Evolutionary conservation across 2,797 vertebrate species (phyloP).

Genomic region (Xyrichtys novacula): DNA sequence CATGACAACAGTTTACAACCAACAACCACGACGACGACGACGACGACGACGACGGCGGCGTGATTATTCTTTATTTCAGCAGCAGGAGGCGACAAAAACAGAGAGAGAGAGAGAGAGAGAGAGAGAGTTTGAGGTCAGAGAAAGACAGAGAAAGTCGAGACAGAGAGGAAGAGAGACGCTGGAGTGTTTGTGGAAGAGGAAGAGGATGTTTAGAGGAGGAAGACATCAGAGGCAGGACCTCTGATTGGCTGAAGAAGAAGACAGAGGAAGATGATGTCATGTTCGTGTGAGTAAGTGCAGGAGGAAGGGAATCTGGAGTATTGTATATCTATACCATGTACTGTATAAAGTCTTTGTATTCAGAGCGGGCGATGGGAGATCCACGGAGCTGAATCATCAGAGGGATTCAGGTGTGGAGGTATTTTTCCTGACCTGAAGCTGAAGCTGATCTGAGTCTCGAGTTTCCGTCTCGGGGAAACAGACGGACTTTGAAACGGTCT

Average conservation of each 20-base stretch:
- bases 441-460: too few species aligned
- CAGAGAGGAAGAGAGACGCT: conserved; percentile 46
- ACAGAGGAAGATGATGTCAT: conserved; percentile 58
- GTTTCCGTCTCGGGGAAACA: conserved; percentile 19
- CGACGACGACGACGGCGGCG: too few species aligned
- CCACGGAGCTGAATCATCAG: not conserved
- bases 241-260: conserved; percentile 49
- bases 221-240: conserved; percentile 74
- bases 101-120: conserved; percentile 13
- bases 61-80: conserved; percentile 71
- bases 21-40: too few species aligned
- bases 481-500: conserved; percentile 17
- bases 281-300: conserved; percentile 30
- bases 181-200: conserved; percentile 62
- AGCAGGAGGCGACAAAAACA: conserved; percentile 36
- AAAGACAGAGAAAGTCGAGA: conserved; percentile 67
- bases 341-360: conserved; percentile 59
- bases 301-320: conserved; percentile 47
- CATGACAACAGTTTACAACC: conserved; percentile 76
- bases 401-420: conserved; percentile 40
- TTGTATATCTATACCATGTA: conserved; percentile 51
- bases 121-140: conserved; percentile 36
- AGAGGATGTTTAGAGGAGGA: conserved; percentile 67
- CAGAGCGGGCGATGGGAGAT: conserved; percentile 52
- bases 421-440: too few species aligned